phyloP scores from a whole-genome alignment of 2,888 invertebrate genomes.

The Ditula angustiorana region DNA sequence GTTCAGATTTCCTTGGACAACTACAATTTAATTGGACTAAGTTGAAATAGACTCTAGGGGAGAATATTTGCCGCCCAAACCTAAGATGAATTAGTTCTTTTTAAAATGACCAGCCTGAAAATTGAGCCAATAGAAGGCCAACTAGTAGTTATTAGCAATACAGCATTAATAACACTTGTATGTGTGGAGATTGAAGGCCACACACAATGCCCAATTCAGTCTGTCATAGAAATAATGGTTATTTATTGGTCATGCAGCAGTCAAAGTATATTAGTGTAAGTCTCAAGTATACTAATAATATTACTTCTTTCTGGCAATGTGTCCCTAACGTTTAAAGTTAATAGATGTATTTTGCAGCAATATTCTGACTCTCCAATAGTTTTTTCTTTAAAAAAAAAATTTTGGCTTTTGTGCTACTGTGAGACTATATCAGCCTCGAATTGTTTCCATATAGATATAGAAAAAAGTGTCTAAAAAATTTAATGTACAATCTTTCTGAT shows the following conservation, averaged over 20 bases:
- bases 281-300: conserved; percentile 40
- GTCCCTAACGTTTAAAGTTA: conserved; percentile 35
- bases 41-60: not conserved
- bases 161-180: not conserved
- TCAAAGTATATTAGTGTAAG: conserved; percentile 39
- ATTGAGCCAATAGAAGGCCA: not conserved
- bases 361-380: conserved; percentile 26
- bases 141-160: conserved; percentile 3
- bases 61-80: not conserved
- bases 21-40: not conserved
- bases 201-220: conserved; percentile 44
- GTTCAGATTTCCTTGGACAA: not conserved
- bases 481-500: too few species aligned
- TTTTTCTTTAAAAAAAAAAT: too few species aligned
- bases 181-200: conserved; percentile 42
- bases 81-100: not conserved
- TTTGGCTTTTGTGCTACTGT: too few species aligned
- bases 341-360: conserved; percentile 27
- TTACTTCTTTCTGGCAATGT: conserved; percentile 38
- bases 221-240: conserved; percentile 39
- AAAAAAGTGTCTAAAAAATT: too few species aligned
- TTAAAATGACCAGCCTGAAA: not conserved
- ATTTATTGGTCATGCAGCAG: conserved; percentile 41
- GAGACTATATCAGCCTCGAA: too few species aligned
- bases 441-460: too few species aligned